Evolutionary conservation across 2,888 invertebrate genomes (phyloP).

Genomic region (Hipparchia semele): DNA sequence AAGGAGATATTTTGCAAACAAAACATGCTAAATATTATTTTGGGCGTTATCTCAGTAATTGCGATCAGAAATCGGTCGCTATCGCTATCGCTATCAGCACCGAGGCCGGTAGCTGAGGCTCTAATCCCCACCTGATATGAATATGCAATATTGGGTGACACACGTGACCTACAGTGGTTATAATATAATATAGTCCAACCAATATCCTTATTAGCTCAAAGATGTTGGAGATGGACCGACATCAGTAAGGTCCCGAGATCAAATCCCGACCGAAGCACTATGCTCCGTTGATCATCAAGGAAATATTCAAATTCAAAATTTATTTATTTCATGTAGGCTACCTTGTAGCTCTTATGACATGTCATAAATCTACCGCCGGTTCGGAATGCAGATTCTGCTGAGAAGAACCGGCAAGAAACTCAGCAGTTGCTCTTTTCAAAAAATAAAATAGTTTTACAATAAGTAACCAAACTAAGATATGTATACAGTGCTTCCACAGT

Average conservation of each 20-base stretch:
- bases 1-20: background rate
- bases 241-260: background rate
- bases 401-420: no score
- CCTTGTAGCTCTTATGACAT: no score
- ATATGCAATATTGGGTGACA: conserved; percentile 1
- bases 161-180: background rate
- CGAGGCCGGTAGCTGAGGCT: background rate
- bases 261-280: no score
- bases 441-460: no score
- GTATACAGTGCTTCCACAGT: no score
- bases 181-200: background rate
- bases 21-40: background rate
- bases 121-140: background rate
- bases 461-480: no score
- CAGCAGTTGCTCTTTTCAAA: no score
- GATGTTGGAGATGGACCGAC: background rate
- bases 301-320: no score
- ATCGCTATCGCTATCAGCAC: background rate
- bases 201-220: background rate
- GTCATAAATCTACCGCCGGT: no score
- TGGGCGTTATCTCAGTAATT: conserved; percentile 12
- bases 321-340: no score
- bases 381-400: no score
- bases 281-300: no score
- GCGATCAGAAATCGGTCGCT: conserved; percentile 4